Conservation (phyloP, 92 coral and sea anemone species). For the Parazoanthus swiftii region DNA sequence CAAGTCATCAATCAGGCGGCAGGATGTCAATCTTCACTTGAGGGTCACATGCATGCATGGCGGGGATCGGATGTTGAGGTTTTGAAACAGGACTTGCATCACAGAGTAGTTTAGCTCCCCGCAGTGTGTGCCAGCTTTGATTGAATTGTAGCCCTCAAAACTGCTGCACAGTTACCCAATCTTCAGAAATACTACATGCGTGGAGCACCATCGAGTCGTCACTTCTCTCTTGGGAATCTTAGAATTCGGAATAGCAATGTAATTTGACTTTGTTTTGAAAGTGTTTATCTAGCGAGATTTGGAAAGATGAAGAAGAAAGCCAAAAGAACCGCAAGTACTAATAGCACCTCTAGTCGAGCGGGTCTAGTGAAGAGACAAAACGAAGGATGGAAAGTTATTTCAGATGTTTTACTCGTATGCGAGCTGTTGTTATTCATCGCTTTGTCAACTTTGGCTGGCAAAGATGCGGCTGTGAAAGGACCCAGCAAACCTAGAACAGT, state of each 20-base stretch:
- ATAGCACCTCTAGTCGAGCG: conserved; percentile 70
- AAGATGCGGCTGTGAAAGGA: conserved; percentile 49
- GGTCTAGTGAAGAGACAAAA: conserved; percentile 54
- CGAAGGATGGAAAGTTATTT: conserved; percentile 68
- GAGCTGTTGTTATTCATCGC: conserved; percentile 77
- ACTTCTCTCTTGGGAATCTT: conserved; percentile 18
- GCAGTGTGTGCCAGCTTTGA: conserved; percentile 28
- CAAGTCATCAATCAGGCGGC: conserved; percentile 21
- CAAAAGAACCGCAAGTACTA: conserved; percentile 60
- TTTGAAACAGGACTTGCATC: conserved; percentile 24
- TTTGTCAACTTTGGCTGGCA: conserved; percentile 69
- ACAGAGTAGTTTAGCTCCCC: conserved; percentile 15
- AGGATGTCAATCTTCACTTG: conserved; percentile 6
- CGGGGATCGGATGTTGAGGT: conserved; percentile 28
- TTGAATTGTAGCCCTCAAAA: neutral
- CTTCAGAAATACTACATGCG: neutral
- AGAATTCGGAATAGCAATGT: neutral
- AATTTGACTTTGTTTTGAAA: conserved; percentile 32
- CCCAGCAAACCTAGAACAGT: conserved; percentile 40
- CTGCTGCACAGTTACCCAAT: conserved; percentile 11
- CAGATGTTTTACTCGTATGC: conserved; percentile 81
- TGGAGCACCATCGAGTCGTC: neutral
- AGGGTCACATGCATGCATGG: conserved; percentile 34
- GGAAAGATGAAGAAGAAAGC: conserved; percentile 58
- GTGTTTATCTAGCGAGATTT: conserved; percentile 1